Percentiles rank a stretch among this genome's conserved stretches.
phyloP scores from a whole-genome alignment of 2,797 vertebrate genomes.

The Microctenopoma stevenorrisi region DNA sequence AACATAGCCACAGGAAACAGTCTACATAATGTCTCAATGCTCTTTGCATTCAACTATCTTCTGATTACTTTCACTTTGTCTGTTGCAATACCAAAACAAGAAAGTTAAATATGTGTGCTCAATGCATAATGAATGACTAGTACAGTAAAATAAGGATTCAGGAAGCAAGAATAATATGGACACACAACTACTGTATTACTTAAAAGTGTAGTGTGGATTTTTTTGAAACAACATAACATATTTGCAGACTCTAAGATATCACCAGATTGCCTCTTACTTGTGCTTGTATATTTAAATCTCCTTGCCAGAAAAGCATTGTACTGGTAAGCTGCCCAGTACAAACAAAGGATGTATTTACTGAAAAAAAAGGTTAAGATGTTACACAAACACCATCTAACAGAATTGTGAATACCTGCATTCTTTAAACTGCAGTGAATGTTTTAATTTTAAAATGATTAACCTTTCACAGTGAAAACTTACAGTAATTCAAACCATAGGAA shows the following conservation, averaged over 20 bases:
- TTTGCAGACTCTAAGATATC: conserved; percentile 27
- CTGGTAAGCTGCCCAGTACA: conserved; percentile 54
- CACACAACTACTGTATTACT: background rate
- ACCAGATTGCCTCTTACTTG: conserved; percentile 22
- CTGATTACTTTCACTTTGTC: background rate
- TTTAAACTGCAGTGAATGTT: conserved; percentile 64
- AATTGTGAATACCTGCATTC: conserved; percentile 79
- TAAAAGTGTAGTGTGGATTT: conserved; percentile 6
- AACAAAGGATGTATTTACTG: conserved; percentile 69
- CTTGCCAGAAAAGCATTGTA: conserved; percentile 54
- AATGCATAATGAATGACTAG: background rate
- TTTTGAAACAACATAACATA: conserved; percentile 19
- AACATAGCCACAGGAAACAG: background rate
- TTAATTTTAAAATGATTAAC: conserved; percentile 77
- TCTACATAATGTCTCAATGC: background rate
- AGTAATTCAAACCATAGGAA: conserved; percentile 56
- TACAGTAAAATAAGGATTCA: background rate
- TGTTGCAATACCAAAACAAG: no score
- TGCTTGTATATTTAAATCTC: conserved; percentile 54
- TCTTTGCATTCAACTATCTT: background rate
- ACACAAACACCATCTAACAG: conserved; percentile 72
- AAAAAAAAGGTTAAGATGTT: conserved; percentile 72
- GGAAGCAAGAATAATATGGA: background rate
- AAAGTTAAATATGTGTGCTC: background rate
- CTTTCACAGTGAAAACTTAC: conserved; percentile 58